These are phyloP conservation scores for Barypeithes pellucidus DNA, from an alignment of 2,888 invertebrate species.

Conservation along the genomic window DNA sequence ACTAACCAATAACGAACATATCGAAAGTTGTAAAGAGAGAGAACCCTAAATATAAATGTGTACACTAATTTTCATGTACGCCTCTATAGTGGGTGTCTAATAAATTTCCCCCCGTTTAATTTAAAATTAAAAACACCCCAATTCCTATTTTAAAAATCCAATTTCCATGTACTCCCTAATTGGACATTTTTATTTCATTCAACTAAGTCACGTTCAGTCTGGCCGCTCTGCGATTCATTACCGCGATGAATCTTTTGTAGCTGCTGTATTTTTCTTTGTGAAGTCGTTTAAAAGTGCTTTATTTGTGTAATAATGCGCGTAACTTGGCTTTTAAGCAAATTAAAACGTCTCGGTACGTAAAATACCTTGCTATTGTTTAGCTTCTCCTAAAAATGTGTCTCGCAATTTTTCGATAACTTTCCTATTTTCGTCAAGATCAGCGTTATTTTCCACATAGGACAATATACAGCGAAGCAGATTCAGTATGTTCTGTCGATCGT, in stretches of 20 bases:
- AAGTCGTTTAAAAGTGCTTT: conserved; percentile 42
- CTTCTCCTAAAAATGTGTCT: conserved; percentile 1
- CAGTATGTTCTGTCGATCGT: too few species aligned
- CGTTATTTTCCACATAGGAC: too few species aligned
- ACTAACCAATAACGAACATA: too few species aligned
- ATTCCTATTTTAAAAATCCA: conserved; percentile 62
- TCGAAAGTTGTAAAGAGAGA: too few species aligned
- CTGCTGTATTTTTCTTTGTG: conserved; percentile 44
- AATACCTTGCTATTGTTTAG: conserved; percentile 9
- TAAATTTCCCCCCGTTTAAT: conserved; percentile 46
- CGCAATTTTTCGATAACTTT: too few species aligned
- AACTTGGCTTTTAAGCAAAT: conserved; percentile 47
- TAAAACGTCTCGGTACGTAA: conserved; percentile 30
- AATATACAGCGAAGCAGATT: too few species aligned
- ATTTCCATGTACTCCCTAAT: conserved; percentile 64
- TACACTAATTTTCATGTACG: too few species aligned
- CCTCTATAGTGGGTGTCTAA: background rate
- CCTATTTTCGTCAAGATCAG: too few species aligned
- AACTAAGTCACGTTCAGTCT: conserved; percentile 60
- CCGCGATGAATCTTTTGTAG: conserved; percentile 48
- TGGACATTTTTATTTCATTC: conserved; percentile 63
- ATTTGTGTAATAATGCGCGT: conserved; percentile 46
- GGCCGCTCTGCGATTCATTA: conserved; percentile 47
- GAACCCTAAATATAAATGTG: too few species aligned
- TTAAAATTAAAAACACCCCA: conserved; percentile 61